Evolutionary conservation across 2,113 vertebrate species (phyloP), one percentile per base, ranked within the genome.

Genomic region (Okapia johnstoni): DNA sequence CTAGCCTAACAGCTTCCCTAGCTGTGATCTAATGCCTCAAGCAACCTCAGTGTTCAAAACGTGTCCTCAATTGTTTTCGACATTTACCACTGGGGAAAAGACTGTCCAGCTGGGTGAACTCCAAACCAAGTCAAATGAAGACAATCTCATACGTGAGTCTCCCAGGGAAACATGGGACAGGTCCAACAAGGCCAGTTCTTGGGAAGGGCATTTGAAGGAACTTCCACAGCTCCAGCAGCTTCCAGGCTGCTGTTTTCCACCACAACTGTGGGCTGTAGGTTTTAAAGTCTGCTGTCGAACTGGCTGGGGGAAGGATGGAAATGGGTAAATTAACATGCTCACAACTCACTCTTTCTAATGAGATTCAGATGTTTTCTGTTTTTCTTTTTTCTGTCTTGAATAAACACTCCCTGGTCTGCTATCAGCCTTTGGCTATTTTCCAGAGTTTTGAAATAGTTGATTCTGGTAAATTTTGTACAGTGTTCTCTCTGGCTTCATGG

Each of bases 221-320:
- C 30, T 21, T 4, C n/a, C 9, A 7, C 12, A 8, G 28, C 55
- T 11, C 8, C 50, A 4, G n/a, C 1, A 9, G 1, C 43, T 46
- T 6, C n/a, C 1, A 3, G 17, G 3, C 21, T 7, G 46, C 36
- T 15, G 30, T 17, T 63, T 23, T 13, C 11, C 10, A 0, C 48
- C 2, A 5, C 10, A 26, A 77, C 16, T n/a, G 2, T 6, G 50
- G n/a, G 50, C 28, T 58, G 7, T 3, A 60, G 4, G 19, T 26
- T 54, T 83, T 26, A 57, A 30, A n/a, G 6, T 4, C 50, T 23
- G 48, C 21, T 3, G 6, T 2, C 26, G 13, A 36, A 2, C 33
- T 83, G 12, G 14, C 26, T 79, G 52, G 58, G 5, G 10, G 40
- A 7, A 55, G 21, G 2, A 10, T 26, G 28, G n/a, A 36, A 36